Percentiles rank a stretch among this genome's conserved stretches.
Evolutionary conservation across 2,888 invertebrate species (phyloP).

Genomic region (Pedicia rivosa): DNA sequence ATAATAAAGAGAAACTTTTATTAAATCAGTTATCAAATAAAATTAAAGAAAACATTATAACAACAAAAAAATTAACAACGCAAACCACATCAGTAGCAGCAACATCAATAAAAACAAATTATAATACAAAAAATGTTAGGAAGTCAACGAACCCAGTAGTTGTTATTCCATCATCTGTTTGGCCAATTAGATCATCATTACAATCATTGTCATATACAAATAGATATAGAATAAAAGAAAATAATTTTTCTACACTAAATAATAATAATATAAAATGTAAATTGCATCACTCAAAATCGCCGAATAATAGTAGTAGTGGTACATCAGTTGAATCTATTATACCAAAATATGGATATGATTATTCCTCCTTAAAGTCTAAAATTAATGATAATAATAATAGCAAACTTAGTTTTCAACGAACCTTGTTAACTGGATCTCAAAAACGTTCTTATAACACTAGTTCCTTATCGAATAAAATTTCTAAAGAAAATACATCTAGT

Average conservation of each 20-base stretch:
- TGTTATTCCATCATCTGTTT: too few species aligned
- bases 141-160: too few species aligned
- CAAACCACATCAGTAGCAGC: too few species aligned
- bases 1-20: too few species aligned
- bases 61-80: too few species aligned
- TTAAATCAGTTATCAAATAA: too few species aligned
- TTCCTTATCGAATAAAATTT: conserved; percentile 5
- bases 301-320: conserved; percentile 17
- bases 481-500: not conserved
- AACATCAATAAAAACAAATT: too few species aligned
- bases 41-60: too few species aligned
- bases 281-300: conserved; percentile 17
- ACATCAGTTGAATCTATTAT: conserved; percentile 17
- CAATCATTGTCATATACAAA: too few species aligned
- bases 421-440: conserved; percentile 21
- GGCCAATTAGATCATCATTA: too few species aligned
- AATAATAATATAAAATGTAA: conserved; percentile 10
- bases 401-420: too few species aligned
- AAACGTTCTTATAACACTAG: conserved; percentile 24
- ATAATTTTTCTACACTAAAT: not conserved
- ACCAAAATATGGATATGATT: conserved; percentile 19
- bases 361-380: conserved; percentile 10
- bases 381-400: not conserved
- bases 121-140: too few species aligned
- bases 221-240: conserved; percentile 1